Evolutionary conservation across 2,113 vertebrate species (phyloP), one percentile per base, ranked within the genome.

Genomic region (Tautogolabrus adspersus): DNA sequence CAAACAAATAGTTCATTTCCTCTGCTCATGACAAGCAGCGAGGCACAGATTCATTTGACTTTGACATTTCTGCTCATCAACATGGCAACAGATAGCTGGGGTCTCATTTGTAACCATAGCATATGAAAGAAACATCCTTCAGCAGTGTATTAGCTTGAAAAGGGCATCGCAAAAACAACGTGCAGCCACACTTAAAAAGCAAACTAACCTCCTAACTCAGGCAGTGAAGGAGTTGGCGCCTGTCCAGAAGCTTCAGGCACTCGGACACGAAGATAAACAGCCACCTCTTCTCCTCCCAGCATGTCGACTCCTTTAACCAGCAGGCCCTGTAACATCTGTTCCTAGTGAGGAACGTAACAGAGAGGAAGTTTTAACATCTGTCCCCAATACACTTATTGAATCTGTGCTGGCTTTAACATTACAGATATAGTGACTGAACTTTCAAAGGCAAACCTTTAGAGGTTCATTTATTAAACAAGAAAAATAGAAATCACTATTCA

Each of bases 1-100:
- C 68, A 75, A 87, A 83, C 75, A 86, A 90, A 87, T 76, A 66
- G 72, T 84, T 90, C 18, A 74, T 83, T 89, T 75, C 66, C 71
- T 12, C 15, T 77, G 54, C 64, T 61, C 65, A 66, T 57, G 66
- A 77, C 52, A 6, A 34, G 10, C 47, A 19, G 47, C 47, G 18
- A 16, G 16, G 7, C 40, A 26, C 58, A 44, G 1, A 81, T 64
- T 64, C 60, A 73, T 82, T 76, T 55, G 58, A 72, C 65, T 38
- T 16, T 49, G 67, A 59, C 54, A 71, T 61, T 61, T 80, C 38
- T 42, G 42, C 72, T 80, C 69, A 69, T 77, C 66, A 67, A 18
- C 56, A 38, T n/a, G 21, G 57, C 56, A 44, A 26, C 22, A 1
- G 71, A 72, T 42, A 44, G 6, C 23, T 34, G 58, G 16, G 22